Evolutionary conservation across 2,113 vertebrate genomes (phyloP).

Genomic region (Onychostoma macrolepis): DNA sequence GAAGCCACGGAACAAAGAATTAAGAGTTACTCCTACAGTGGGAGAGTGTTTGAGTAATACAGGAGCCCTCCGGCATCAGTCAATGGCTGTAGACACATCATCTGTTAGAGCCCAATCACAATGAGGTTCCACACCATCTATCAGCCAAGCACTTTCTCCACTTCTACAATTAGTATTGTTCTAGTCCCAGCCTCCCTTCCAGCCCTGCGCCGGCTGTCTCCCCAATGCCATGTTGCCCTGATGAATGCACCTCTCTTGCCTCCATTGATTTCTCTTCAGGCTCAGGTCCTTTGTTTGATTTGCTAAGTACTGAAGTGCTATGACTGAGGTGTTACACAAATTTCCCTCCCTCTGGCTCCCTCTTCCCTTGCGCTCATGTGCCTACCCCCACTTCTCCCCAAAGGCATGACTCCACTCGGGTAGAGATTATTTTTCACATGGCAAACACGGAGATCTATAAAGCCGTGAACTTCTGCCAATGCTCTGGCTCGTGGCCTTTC

Average conservation of each 20-base stretch:
- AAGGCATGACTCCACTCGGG: constrained; percentile 65
- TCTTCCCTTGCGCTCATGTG: constrained; percentile 44
- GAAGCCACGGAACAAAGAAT: constrained; percentile 24
- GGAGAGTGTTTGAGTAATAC: constrained; percentile 44
- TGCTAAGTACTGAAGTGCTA: constrained; percentile 68
- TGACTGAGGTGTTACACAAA: constrained; percentile 54
- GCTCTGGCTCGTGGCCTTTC: constrained; percentile 4
- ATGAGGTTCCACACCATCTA: constrained; percentile 54
- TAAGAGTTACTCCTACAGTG: constrained; percentile 29
- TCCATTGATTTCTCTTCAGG: constrained; percentile 73
- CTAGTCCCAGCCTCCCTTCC: constrained; percentile 58
- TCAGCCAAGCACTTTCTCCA: constrained; percentile 54
- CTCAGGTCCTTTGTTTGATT: constrained; percentile 68
- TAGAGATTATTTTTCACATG: constrained; percentile 67
- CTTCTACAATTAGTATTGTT: constrained; percentile 59
- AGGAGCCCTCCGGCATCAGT: constrained; percentile 46
- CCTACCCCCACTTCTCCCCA: constrained; percentile 47
- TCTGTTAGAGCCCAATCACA: constrained; percentile 62
- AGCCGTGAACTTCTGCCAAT: constrained; percentile 29
- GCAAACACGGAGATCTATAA: constrained; percentile 46
- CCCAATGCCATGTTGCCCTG: constrained; percentile 65
- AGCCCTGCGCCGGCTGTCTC: constrained; percentile 51
- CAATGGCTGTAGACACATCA: constrained; percentile 49
- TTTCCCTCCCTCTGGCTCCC: constrained; percentile 31
- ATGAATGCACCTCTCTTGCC: constrained; percentile 67